Evolutionary conservation across 2,888 invertebrate species (phyloP), one percentile per base, ranked within the genome.

Genomic region (Scaptomyza flava): DNA sequence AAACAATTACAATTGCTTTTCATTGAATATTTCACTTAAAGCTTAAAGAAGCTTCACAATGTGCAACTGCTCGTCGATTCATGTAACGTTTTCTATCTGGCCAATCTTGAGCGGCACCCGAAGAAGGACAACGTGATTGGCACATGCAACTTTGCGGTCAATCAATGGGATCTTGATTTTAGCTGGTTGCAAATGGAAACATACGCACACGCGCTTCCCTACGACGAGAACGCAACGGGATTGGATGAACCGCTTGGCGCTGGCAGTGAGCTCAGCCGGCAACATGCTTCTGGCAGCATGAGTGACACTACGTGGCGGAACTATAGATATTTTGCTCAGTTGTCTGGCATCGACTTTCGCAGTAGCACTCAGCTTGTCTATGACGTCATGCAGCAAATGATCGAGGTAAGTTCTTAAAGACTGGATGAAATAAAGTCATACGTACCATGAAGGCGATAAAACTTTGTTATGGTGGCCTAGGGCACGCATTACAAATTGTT

Each of bases 351-450:
- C 38, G 98, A 99, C 92, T 93, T 98, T 33, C 96, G 96, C 91
- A 99, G 98, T 65, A 99, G 98, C 92, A 92, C 98, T 56, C 97
- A 98, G 90, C 96, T 99, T 89, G 93, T 99, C 17, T 94, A 98
- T 91, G 98, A 99, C 91, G 94, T 98, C 34, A 97, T 97, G 77
- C 94, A 96, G 1, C 97, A 98, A 83, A 94, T 94, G 93, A 90
- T 92, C 87, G 92, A 92, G 91, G 92, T 92, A 78, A 79, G 90
- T 63, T 63, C 7, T 8, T 12, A 11, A 23, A 33, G 11, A 33
- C 31, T 17, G 38, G 46, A 64, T 58, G 54, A 54, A 42, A 30
- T 41, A 61, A 52, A 36, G 46, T 57, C 65, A 54, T 41, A 33
- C 60, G 48, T 41, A 42, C 30, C 30, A 56, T 54, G 58, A 63